Evolutionary conservation across 2,888 invertebrate species (phyloP).

Genomic region (Meandrusa payeni): DNA sequence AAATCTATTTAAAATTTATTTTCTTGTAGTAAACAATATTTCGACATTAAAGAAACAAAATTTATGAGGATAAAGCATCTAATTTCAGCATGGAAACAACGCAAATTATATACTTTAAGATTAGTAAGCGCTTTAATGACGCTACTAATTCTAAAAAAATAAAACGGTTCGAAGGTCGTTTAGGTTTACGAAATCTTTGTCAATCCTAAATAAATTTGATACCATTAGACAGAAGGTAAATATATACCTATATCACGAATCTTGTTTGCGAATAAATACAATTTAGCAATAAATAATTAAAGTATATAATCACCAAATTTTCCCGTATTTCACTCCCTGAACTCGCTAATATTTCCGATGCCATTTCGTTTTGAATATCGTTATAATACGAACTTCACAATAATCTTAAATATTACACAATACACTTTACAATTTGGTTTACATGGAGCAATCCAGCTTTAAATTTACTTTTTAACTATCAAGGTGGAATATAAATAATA

Average conservation of each 20-base stretch:
- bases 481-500: neutral
- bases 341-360: slow-evolving; percentile 52
- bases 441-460: neutral
- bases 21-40: no score
- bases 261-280: no score
- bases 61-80: no score
- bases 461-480: slow-evolving; percentile 3
- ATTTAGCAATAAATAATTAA: no score
- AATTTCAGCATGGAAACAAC: no score
- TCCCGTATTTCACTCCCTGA: slow-evolving; percentile 61
- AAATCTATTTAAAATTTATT: no score
- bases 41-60: no score
- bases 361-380: slow-evolving; percentile 41
- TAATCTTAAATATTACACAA: slow-evolving; percentile 5
- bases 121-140: no score
- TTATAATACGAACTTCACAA: slow-evolving; percentile 1
- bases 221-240: neutral
- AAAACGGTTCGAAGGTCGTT: slow-evolving; percentile 31
- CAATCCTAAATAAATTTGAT: slow-evolving; percentile 8
- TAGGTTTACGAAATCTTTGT: slow-evolving; percentile 4
- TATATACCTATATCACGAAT: no score
- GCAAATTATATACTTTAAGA: no score
- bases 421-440: slow-evolving; percentile 1
- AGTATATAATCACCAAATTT: slow-evolving; percentile 60
- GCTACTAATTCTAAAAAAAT: slow-evolving; percentile 1